phyloP scores from a whole-genome alignment of 2,888 invertebrate species.

The Nomada ruficornis region DNA sequence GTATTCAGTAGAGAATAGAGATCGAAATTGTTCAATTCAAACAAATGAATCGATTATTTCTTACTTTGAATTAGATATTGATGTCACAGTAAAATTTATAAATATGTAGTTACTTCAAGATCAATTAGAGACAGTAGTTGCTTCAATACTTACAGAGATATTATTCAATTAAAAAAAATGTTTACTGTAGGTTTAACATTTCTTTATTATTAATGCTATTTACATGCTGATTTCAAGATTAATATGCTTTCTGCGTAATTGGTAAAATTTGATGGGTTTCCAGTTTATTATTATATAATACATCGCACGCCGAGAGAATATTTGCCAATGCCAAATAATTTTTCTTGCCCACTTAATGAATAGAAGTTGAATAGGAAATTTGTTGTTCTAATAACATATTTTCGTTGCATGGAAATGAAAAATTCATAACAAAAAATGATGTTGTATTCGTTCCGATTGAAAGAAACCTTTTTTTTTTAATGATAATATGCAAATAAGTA shows the following conservation, averaged over 20 bases:
- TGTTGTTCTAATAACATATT: neutral
- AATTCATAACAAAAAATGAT: neutral
- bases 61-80: no score
- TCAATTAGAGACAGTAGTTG: no score
- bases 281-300: neutral
- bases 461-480: neutral
- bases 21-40: no score
- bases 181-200: neutral
- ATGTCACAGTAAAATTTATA: no score
- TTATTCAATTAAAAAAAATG: neutral
- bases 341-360: neutral
- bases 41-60: no score
- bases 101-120: no score
- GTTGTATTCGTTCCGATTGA: neutral
- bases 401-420: slow-evolving; percentile 16
- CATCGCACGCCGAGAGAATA: neutral
- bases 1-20: no score
- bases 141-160: neutral
- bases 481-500: neutral
- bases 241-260: neutral
- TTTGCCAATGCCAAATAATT: neutral
- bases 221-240: slow-evolving; percentile 22
- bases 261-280: neutral
- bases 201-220: slow-evolving; percentile 20
- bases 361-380: no score